phyloP scores from a whole-genome alignment of 2,797 vertebrate species.

The Agapornis canus region DNA sequence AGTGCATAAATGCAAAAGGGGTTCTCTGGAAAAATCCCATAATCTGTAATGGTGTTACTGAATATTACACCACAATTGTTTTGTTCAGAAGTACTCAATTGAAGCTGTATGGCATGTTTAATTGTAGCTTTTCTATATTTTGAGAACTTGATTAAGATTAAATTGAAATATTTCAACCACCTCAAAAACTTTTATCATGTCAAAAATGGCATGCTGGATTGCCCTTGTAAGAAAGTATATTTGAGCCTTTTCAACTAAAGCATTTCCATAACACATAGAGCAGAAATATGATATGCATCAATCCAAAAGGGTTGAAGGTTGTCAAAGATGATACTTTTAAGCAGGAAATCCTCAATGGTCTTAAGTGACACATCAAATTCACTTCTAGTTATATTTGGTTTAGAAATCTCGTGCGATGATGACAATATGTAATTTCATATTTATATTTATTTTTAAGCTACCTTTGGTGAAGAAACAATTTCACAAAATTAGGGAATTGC shows the following conservation, averaged over 20 bases:
- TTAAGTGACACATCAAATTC: background rate
- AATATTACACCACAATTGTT: background rate
- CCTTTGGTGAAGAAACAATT: background rate
- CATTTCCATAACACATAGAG: background rate
- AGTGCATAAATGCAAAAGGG: background rate
- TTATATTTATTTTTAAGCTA: background rate
- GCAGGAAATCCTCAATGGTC: background rate
- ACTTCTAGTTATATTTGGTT: background rate
- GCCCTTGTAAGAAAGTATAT: background rate
- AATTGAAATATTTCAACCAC: background rate
- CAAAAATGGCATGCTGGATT: background rate
- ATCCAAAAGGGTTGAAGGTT: background rate
- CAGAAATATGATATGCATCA: background rate
- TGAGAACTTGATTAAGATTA: background rate
- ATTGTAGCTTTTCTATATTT: background rate
- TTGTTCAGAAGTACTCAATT: background rate
- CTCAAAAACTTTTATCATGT: background rate
- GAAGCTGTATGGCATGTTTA: background rate
- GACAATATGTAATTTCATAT: background rate
- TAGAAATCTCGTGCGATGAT: background rate
- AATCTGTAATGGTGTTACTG: background rate
- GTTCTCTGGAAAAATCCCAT: background rate
- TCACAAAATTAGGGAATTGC: background rate
- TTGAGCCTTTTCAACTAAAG: background rate
- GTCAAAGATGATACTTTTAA: background rate